Conservation (phyloP, 2,888 invertebrate species). For the Acrocyrtus sp. region DNA sequence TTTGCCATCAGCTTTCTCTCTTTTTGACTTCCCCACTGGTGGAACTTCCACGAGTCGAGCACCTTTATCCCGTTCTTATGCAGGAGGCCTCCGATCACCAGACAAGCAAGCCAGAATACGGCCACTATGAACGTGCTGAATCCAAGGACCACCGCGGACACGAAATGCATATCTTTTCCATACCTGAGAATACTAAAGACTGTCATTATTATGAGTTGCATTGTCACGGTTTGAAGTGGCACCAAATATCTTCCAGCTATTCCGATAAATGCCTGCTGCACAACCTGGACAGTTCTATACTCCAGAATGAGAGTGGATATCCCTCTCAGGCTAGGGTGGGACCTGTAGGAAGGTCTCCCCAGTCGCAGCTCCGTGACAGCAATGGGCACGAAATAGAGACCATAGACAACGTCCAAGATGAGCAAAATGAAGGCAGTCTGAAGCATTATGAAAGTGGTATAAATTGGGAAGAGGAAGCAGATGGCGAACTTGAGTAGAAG, state of each 20-base stretch:
- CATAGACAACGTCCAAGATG: not conserved
- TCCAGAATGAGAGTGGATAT: not conserved
- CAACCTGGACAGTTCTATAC: not conserved
- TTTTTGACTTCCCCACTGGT: too few species aligned
- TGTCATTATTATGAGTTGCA: not conserved
- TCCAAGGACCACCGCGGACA: not conserved
- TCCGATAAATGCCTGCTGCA: not conserved
- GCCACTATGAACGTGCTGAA: too few species aligned
- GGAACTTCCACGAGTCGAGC: too few species aligned
- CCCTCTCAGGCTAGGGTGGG: not conserved
- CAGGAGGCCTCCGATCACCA: too few species aligned
- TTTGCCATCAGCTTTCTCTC: too few species aligned
- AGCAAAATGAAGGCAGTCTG: not conserved
- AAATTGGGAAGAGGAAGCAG: slow-evolving; percentile 2
- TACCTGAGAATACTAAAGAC: not conserved
- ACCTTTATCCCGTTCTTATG: too few species aligned
- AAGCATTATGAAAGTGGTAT: not conserved
- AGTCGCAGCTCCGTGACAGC: not conserved
- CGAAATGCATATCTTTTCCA: not conserved
- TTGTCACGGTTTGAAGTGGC: not conserved
- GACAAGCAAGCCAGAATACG: too few species aligned
- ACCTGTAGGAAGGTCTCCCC: not conserved
- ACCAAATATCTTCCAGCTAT: not conserved
- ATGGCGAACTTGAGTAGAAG: not conserved
- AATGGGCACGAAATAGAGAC: not conserved